Conservation (phyloP, 2,888 invertebrate genomes). For the Ichneumoninae sp. region DNA sequence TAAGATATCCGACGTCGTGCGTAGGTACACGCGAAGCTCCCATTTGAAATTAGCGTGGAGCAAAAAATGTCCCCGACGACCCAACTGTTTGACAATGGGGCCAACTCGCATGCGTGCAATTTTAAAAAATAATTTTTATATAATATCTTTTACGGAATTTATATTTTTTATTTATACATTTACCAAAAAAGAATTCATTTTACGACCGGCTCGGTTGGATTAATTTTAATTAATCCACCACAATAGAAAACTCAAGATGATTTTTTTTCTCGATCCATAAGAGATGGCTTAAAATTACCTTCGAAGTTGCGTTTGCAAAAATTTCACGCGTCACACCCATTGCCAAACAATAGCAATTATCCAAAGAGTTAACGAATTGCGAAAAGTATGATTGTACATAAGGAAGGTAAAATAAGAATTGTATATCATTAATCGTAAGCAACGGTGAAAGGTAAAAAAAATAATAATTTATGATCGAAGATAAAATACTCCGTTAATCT, state of each 20-base stretch:
- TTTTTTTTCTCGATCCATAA: background rate
- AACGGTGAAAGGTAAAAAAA: background rate
- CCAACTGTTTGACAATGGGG: background rate
- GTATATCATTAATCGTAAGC: constrained; percentile 43
- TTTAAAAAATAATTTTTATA: background rate
- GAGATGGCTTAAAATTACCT: background rate
- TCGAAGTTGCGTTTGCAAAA: constrained; percentile 37
- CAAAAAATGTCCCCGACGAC: background rate
- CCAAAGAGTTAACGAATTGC: constrained; percentile 38
- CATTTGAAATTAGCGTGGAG: background rate
- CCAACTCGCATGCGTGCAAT: background rate
- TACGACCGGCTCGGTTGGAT: background rate
- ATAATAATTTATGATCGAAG: background rate
- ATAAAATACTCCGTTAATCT: background rate
- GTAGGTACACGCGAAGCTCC: background rate
- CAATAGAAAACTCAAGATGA: background rate
- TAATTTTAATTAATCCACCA: background rate
- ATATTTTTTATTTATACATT: background rate
- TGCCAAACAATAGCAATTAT: constrained; percentile 31
- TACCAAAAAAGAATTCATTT: background rate
- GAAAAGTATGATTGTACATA: constrained; percentile 41
- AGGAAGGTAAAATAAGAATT: constrained; percentile 25
- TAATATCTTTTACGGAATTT: background rate
- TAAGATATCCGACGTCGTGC: background rate
- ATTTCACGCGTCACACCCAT: constrained; percentile 24